Percentiles rank a stretch among this genome's conserved stretches.
These are phyloP conservation scores for Emys orbicularis DNA, from an alignment of 2,797 vertebrate genomes.

Conservation along the genomic window DNA sequence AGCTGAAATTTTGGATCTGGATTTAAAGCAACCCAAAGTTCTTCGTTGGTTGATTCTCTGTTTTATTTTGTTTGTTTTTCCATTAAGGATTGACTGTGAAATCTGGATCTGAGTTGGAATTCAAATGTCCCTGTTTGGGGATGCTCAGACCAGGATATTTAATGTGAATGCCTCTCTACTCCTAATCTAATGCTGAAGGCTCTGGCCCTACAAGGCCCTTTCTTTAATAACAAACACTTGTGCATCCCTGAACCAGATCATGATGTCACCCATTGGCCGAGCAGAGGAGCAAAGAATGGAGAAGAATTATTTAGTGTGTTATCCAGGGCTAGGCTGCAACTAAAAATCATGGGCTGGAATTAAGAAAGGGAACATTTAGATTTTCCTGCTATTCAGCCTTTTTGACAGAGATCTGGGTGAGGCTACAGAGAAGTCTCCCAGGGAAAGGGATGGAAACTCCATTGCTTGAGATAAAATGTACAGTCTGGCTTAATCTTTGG, in stretches of 20 bases:
- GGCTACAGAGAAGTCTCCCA: no score
- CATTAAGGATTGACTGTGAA: not conserved
- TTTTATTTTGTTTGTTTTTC: not conserved
- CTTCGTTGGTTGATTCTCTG: not conserved
- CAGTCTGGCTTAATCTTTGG: not conserved
- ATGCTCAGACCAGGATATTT: not conserved
- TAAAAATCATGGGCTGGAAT: rapidly evolving
- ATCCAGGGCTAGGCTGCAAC: not conserved
- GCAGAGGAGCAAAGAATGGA: not conserved
- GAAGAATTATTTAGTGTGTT: not conserved
- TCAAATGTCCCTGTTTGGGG: not conserved
- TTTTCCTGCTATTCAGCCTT: not conserved
- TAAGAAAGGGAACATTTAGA: not conserved
- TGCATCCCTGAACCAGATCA: not conserved
- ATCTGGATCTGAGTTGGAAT: not conserved
- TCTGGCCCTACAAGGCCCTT: not conserved
- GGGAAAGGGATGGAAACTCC: no score
- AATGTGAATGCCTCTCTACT: not conserved
- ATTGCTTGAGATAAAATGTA: no score
- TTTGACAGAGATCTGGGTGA: not conserved
- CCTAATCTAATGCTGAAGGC: not conserved
- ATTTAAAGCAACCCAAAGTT: not conserved
- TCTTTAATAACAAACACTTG: not conserved
- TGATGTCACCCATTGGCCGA: not conserved
- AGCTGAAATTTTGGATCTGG: not conserved